A percentile compares a stretch with the other conserved stretches of the same genome.
phyloP scores from a whole-genome alignment of 2,113 vertebrate species.

The Microcebus jonahi region DNA sequence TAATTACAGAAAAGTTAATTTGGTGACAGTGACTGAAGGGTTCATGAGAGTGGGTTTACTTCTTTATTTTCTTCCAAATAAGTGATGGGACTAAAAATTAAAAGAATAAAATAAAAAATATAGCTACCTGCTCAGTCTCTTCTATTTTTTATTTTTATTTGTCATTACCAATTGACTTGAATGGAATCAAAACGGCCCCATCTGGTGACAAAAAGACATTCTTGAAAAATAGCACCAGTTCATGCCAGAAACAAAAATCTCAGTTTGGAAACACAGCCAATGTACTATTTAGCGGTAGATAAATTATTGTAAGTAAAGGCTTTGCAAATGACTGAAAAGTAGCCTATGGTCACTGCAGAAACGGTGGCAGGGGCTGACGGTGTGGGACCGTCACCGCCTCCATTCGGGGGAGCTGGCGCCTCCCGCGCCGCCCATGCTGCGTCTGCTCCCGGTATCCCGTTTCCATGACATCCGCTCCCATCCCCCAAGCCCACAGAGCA shows the following conservation, averaged over 20 bases:
- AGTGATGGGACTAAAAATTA: background rate
- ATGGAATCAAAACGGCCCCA: background rate
- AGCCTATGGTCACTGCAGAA: background rate
- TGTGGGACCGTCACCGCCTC: background rate
- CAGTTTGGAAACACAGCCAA: background rate
- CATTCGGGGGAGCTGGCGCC: background rate
- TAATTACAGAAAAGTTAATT: background rate
- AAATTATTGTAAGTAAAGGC: background rate
- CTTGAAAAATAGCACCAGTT: slow-evolving; percentile 3
- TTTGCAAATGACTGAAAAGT: background rate
- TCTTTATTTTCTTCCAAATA: background rate
- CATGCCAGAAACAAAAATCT: background rate
- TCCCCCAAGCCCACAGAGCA: background rate
- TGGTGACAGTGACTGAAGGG: background rate
- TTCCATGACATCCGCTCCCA: background rate
- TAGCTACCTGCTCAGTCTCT: background rate
- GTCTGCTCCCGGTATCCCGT: background rate
- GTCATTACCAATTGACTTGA: slow-evolving; percentile 19
- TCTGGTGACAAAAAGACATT: background rate
- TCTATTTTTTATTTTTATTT: background rate
- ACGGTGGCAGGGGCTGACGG: fast-evolving
- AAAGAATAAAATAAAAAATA: background rate
- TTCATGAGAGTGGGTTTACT: background rate
- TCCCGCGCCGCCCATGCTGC: fast-evolving
- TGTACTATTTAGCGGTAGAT: background rate